Percentiles rank a stretch among this genome's conserved stretches.
Conservation (phyloP, 2,888 invertebrate species). For the Cataglyphis altisquamis region DNA sequence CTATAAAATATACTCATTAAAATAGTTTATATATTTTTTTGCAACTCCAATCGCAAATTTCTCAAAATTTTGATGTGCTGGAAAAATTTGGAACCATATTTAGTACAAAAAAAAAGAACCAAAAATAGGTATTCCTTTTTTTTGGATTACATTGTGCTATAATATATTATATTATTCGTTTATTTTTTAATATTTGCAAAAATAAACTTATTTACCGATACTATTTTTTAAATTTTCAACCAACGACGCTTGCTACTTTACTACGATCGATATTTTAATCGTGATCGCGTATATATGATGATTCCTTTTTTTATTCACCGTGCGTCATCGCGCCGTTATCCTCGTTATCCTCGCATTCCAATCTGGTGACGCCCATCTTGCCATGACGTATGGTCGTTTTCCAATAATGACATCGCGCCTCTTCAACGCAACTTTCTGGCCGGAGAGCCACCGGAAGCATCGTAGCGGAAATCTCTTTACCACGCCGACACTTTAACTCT, state of each 20-base stretch:
- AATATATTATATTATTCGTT: too few species aligned
- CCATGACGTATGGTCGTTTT: constrained; percentile 48
- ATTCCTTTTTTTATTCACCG: constrained; percentile 22
- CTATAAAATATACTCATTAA: background rate
- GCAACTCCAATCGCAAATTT: background rate
- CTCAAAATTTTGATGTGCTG: background rate
- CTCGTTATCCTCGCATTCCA: constrained; percentile 46
- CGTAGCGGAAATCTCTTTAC: constrained; percentile 45
- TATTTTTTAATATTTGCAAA: background rate
- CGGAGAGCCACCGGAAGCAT: constrained; percentile 16
- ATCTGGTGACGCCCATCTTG: constrained; percentile 33
- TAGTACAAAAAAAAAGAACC: background rate
- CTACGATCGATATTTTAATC: constrained; percentile 19
- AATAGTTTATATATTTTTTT: background rate
- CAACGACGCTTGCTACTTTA: constrained; percentile 7
- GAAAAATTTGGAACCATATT: background rate
- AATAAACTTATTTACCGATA: background rate
- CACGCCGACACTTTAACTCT: background rate
- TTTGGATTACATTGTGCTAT: background rate
- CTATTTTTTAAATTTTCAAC: background rate
- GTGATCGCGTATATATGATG: background rate
- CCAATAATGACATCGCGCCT: constrained; percentile 42
- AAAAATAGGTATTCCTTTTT: background rate
- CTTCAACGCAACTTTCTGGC: constrained; percentile 33
- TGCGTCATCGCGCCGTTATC: constrained; percentile 9